These are phyloP conservation scores for Gyps fulvus DNA, from an alignment of 2,113 vertebrate genomes.

Conservation along the genomic window DNA sequence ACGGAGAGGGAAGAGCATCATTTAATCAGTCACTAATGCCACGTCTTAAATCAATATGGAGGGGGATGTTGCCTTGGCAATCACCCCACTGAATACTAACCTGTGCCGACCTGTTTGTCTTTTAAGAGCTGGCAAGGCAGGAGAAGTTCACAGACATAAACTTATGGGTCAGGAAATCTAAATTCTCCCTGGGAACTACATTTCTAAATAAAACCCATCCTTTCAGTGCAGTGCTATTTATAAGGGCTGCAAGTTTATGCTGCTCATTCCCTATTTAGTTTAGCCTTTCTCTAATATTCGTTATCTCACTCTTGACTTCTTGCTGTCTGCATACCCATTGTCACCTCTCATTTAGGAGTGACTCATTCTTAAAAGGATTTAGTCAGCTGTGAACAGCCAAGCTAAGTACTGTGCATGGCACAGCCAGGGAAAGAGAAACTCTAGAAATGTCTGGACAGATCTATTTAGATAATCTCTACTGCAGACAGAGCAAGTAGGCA, in stretches of 20 bases:
- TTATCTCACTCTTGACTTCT: constrained; percentile 41
- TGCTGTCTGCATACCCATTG: constrained; percentile 26
- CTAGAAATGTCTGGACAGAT: constrained; percentile 29
- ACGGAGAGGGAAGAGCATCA: neutral
- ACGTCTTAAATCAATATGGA: fast-evolving
- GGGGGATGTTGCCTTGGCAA: neutral
- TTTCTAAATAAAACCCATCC: constrained; percentile 24
- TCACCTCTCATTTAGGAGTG: constrained; percentile 45
- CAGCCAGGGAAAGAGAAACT: neutral
- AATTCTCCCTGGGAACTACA: neutral
- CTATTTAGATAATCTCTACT: neutral
- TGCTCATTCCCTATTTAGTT: neutral
- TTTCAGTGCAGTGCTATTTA: constrained; percentile 9
- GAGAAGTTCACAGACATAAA: neutral
- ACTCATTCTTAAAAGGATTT: constrained; percentile 56
- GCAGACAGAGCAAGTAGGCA: neutral
- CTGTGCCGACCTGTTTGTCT: neutral
- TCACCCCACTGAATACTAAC: neutral
- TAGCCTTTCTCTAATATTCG: constrained; percentile 28
- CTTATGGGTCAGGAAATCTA: neutral
- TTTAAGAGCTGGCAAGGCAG: neutral
- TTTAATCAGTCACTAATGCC: neutral
- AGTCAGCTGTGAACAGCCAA: constrained; percentile 52
- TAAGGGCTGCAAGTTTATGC: neutral
- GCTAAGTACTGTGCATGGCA: neutral